These are phyloP conservation scores for Enteromius radiatus DNA, from an alignment of 2,797 vertebrate genomes.

Conservation along the genomic window DNA sequence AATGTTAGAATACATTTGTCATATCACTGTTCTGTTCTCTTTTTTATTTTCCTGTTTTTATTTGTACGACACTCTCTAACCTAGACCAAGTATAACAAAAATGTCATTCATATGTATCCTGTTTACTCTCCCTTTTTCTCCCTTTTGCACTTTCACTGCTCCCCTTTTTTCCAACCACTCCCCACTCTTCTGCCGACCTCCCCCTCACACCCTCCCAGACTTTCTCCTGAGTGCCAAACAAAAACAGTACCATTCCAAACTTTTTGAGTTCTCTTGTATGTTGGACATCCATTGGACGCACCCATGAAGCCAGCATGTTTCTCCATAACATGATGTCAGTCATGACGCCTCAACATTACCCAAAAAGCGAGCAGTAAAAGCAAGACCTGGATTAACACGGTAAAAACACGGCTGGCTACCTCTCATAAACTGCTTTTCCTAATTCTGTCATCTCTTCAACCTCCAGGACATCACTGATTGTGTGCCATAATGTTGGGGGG, in stretches of 20 bases:
- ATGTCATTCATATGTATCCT: constrained; percentile 86
- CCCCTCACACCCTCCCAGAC: constrained; percentile 68
- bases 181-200: constrained; percentile 67
- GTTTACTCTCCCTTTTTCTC: constrained; percentile 77
- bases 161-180: constrained; percentile 69
- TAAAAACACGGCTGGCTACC: constrained; percentile 70
- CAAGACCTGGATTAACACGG: constrained; percentile 81
- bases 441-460: constrained; percentile 85
- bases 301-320: constrained; percentile 86
- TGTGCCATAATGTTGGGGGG: constrained; percentile 84
- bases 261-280: constrained; percentile 84
- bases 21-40: constrained; percentile 79
- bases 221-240: constrained; percentile 85
- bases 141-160: constrained; percentile 83
- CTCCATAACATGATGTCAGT: constrained; percentile 86
- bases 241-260: constrained; percentile 82
- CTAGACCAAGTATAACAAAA: constrained; percentile 82
- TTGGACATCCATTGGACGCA: constrained; percentile 84
- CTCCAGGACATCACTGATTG: constrained; percentile 85
- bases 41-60: constrained; percentile 74
- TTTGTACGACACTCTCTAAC: constrained; percentile 82
- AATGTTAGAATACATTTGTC: constrained; percentile 83
- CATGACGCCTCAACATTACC: constrained; percentile 83
- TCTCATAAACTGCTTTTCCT: constrained; percentile 86
- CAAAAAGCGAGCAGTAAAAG: constrained; percentile 71